These are phyloP conservation scores for Brachypterus glaber DNA, from an alignment of 2,888 invertebrate genomes.

Conservation along the genomic window DNA sequence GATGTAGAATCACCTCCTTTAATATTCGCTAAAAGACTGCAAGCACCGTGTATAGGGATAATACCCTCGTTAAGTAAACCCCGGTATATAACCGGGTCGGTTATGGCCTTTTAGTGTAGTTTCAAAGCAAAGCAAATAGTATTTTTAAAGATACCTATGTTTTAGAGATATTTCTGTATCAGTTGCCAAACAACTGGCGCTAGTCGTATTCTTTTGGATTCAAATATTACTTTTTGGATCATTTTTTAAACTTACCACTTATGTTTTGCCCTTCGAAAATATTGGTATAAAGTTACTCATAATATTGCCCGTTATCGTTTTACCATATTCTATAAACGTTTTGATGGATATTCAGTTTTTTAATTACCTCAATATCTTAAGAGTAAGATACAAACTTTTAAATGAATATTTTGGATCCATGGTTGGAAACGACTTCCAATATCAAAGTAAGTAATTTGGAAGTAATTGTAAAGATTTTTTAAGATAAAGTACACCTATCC, in stretches of 20 bases:
- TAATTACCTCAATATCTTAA: conserved; percentile 23
- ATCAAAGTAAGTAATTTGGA: conserved; percentile 12
- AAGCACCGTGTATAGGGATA: no score
- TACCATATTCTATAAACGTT: conserved; percentile 20
- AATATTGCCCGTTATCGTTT: conserved; percentile 5
- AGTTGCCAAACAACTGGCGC: conserved; percentile 2
- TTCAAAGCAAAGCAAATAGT: no score
- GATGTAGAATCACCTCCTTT: no score
- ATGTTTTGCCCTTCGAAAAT: no score
- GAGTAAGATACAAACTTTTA: conserved; percentile 22
- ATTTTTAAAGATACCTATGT: conserved; percentile 1
- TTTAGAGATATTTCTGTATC: conserved; percentile 8
- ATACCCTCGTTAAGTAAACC: no score
- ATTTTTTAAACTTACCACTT: background rate
- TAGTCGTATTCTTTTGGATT: background rate
- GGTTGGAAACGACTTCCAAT: conserved; percentile 16
- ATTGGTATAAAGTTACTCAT: conserved; percentile 4
- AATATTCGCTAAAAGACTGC: no score
- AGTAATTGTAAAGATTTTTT: background rate
- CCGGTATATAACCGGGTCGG: no score
- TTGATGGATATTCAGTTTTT: conserved; percentile 27
- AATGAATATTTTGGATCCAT: conserved; percentile 26
- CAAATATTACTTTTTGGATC: conserved; percentile 1
- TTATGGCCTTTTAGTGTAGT: no score
- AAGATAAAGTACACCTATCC: background rate